phyloP scores from a whole-genome alignment of 2,888 invertebrate species.

The Dorcus hopei region DNA sequence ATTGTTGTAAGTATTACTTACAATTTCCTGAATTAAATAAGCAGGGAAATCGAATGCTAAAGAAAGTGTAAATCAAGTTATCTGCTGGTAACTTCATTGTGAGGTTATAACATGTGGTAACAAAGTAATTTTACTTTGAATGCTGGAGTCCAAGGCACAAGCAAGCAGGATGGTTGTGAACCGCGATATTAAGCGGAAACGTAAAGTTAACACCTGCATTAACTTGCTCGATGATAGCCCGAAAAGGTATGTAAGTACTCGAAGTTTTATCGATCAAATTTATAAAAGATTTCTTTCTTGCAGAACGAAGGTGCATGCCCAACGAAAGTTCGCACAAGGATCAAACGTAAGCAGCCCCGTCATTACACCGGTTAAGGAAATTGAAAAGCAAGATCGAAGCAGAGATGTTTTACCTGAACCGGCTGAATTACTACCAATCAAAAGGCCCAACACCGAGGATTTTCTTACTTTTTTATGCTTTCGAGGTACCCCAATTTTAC shows the following conservation, averaged over 20 bases:
- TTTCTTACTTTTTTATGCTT: slow-evolving; percentile 82
- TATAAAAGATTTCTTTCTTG: slow-evolving; percentile 23
- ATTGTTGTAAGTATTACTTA: background rate
- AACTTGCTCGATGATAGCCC: slow-evolving; percentile 46
- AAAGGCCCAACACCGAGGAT: slow-evolving; percentile 79
- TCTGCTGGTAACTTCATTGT: background rate
- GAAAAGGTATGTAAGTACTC: slow-evolving; percentile 45
- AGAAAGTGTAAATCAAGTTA: too few relatives aligned
- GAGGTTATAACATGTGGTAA: slow-evolving; percentile 2
- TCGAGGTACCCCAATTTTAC: slow-evolving; percentile 71
- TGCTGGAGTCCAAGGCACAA: background rate
- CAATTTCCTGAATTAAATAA: background rate
- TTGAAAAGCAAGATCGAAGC: slow-evolving; percentile 52
- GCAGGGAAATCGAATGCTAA: too few relatives aligned
- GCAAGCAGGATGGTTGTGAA: slow-evolving; percentile 39
- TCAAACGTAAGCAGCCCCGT: slow-evolving; percentile 59
- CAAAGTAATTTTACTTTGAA: background rate
- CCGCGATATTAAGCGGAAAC: slow-evolving; percentile 47
- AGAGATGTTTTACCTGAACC: slow-evolving; percentile 49
- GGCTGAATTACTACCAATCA: slow-evolving; percentile 62
- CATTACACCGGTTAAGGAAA: slow-evolving; percentile 60
- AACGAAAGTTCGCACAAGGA: slow-evolving; percentile 85
- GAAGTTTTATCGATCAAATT: background rate
- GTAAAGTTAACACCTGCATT: slow-evolving; percentile 38
- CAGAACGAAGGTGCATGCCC: slow-evolving; percentile 79